These are phyloP conservation scores for Plectus sambesii DNA, from an alignment of 1,140 invertebrate genomes.

Conservation along the genomic window DNA sequence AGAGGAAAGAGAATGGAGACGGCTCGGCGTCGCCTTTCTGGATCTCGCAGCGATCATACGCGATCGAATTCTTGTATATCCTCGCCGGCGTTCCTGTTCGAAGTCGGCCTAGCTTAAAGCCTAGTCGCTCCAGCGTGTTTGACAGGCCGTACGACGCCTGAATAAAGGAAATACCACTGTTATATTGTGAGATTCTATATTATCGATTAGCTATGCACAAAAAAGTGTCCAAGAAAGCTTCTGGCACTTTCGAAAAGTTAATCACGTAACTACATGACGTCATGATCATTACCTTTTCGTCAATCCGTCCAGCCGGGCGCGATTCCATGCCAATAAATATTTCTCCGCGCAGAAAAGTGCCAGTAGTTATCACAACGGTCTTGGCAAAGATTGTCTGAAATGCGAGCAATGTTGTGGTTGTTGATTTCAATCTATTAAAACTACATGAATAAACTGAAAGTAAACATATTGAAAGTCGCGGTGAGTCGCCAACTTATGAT, in stretches of 20 bases:
- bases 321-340: slow-evolving; percentile 73
- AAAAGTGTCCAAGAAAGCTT: no score
- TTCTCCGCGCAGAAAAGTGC: slow-evolving; percentile 77
- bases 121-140: slow-evolving; percentile 59
- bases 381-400: slow-evolving; percentile 52
- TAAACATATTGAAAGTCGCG: no score
- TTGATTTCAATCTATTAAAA: no score
- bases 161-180: no score
- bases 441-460: no score
- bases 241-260: no score
- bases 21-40: slow-evolving; percentile 29
- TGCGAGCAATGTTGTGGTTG: slow-evolving; percentile 33
- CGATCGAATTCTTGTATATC: slow-evolving; percentile 60
- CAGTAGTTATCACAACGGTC: slow-evolving; percentile 73
- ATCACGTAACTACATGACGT: no score
- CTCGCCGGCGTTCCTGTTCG: slow-evolving; percentile 85
- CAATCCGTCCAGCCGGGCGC: slow-evolving; percentile 69
- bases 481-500: no score
- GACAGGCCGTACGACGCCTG: slow-evolving; percentile 69
- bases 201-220: no score
- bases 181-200: no score
- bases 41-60: slow-evolving; percentile 52
- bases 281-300: no score
- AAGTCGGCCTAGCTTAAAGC: slow-evolving; percentile 68
- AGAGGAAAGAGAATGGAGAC: slow-evolving; percentile 56